phyloP scores from a whole-genome alignment of 2,888 invertebrate species.

The Calameuta idolon region DNA sequence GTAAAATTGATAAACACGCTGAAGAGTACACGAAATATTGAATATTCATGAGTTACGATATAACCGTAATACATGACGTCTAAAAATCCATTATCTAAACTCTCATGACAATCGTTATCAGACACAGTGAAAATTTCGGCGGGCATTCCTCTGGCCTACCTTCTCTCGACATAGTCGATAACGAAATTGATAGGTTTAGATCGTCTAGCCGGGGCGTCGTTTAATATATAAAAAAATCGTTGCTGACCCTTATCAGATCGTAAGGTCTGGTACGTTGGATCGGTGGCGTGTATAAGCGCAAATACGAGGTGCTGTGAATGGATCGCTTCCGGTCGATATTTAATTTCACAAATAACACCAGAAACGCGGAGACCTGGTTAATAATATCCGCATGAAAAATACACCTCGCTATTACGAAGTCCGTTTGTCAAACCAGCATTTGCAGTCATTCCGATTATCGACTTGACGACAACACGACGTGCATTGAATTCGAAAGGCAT shows the following conservation, averaged over 20 bases:
- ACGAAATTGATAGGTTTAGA: neutral
- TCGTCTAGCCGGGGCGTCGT: neutral
- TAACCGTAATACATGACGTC: neutral
- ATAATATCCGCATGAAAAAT: neutral
- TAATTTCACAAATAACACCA: constrained; percentile 21
- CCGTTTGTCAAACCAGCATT: too few relatives aligned
- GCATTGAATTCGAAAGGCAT: neutral
- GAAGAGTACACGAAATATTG: neutral
- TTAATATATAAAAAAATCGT: constrained; percentile 1
- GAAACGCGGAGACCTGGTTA: neutral
- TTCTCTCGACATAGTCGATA: neutral
- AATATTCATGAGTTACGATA: neutral
- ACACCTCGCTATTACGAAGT: neutral
- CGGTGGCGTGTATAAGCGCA: constrained; percentile 12
- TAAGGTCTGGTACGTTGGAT: neutral
- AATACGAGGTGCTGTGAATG: constrained; percentile 21
- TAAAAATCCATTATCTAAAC: too few relatives aligned
- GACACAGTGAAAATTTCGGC: neutral
- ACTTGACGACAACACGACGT: neutral
- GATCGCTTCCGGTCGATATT: constrained; percentile 21
- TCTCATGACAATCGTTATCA: neutral
- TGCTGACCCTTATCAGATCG: neutral
- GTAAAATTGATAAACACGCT: neutral
- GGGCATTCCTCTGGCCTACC: neutral
- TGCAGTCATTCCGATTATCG: neutral